A percentile compares a stretch with the other conserved stretches of the same genome.
These are phyloP conservation scores for Furcifer pardalis DNA, from an alignment of 2,797 vertebrate species.

Conservation along the genomic window DNA sequence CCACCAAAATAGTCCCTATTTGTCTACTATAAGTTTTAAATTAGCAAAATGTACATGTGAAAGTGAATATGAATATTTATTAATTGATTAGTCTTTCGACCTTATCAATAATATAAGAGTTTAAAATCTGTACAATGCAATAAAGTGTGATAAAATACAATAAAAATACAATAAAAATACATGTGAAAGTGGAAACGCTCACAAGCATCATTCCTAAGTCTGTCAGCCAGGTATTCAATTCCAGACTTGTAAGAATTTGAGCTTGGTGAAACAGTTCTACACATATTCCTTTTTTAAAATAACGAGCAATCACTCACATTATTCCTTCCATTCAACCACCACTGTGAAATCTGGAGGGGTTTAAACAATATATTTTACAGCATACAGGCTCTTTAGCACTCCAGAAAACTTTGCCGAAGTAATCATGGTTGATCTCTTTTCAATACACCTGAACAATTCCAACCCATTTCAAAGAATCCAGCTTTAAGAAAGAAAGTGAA, in stretches of 20 bases:
- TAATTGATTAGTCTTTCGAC: too few species aligned
- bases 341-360: background rate
- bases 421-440: constrained; percentile 31
- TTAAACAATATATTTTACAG: background rate
- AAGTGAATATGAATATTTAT: too few species aligned
- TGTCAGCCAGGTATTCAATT: background rate
- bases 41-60: background rate
- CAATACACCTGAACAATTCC: constrained; percentile 44
- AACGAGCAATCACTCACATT: background rate
- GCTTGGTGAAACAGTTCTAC: background rate
- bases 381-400: background rate
- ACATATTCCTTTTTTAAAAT: background rate
- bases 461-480: constrained; percentile 47
- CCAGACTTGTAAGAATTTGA: background rate
- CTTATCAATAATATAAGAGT: too few species aligned
- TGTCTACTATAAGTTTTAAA: too few species aligned
- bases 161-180: too few species aligned
- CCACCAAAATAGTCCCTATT: too few species aligned
- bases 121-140: too few species aligned
- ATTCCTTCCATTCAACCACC: background rate
- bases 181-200: background rate
- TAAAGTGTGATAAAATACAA: too few species aligned
- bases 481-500: constrained; percentile 46
- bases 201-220: background rate
- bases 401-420: constrained; percentile 1